These are phyloP conservation scores for Cynodonichthys magdalenae DNA, from an alignment of 2,797 vertebrate genomes.

Conservation along the genomic window DNA sequence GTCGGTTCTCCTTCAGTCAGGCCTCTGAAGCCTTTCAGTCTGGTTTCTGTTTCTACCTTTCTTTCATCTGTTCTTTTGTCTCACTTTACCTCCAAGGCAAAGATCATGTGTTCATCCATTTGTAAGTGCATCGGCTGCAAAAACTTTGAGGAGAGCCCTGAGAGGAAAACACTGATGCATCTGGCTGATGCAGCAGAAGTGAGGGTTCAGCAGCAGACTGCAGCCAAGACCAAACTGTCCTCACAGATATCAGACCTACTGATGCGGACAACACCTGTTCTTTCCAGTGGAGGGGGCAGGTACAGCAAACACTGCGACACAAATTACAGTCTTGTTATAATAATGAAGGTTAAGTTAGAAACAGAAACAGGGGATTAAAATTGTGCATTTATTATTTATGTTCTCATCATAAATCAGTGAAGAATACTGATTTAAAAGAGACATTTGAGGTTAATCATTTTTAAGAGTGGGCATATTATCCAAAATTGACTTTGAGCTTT, in stretches of 20 bases:
- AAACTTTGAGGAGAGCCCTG: constrained; percentile 98
- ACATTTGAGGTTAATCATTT: no score
- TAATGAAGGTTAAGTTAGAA: no score
- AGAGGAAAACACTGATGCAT: constrained; percentile 97
- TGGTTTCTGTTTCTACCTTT: background rate
- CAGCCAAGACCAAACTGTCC: constrained; percentile 97
- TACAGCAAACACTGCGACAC: constrained; percentile 61
- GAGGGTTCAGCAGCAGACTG: constrained; percentile 95
- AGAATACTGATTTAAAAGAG: no score
- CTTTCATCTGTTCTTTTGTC: background rate
- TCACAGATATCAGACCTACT: constrained; percentile 98
- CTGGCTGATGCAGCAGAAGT: constrained; percentile 97
- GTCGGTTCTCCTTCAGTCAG: constrained; percentile 63
- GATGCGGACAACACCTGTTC: constrained; percentile 89
- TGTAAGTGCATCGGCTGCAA: constrained; percentile 99
- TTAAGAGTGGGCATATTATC: no score
- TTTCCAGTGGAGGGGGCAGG: constrained; percentile 92
- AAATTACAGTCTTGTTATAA: background rate
- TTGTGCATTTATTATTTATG: no score
- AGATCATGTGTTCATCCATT: constrained; percentile 99
- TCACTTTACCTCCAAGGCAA: constrained; percentile 82
- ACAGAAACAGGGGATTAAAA: no score
- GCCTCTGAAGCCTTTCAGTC: background rate
- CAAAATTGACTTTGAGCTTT: no score
- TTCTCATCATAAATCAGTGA: no score